Base-by-base conservation (phyloP, 2,888 invertebrate genomes). In the Parapristionchus giblindavisi region DNA sequence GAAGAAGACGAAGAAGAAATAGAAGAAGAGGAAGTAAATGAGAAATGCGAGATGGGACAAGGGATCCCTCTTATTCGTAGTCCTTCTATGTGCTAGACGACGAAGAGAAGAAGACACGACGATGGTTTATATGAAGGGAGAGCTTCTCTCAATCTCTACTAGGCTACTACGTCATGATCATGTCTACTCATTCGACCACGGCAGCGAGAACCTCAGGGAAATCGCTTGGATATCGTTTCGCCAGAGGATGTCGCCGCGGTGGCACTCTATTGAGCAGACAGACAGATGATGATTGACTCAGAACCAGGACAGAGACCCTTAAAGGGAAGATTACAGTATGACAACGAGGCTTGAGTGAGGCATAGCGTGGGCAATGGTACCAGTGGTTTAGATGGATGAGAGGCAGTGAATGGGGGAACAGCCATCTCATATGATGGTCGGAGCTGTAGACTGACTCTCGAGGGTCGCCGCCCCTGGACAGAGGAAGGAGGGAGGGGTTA, bases 191-290 rank as follows among this genome's bases (percentile, higher is more conserved):
- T 21, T 66, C 51, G 54, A n/a, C 70, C 70, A 70, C 70, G 70
- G 70, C 70, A 70, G 70, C 70, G 70, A 70, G 70, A 70, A 70
- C 70, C 70, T 70, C 70, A 70, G 70, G 70, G 70, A 70, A 70
- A 70, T 70, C 70, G 32, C n/a, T 32, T 17, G 40, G 34, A 40
- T 32, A 11, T 36, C 27, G 54, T 70, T 70, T 70, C 70, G n/a
- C 70, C 70, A 38, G 38, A 54, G 70, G 70, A 70, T 70, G 70
- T 70, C 70, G 70, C 70, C 70, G 70, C 40, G 27, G 70, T 70
- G 70, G 70, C 24, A 36, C n/a, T 27, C 32, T 48, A 66, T n/a
- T 66, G 66, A 29, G 65, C 27, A 43, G n/a, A 14, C 14, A 8
- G 56, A n/a, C 8, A 54, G 56, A 14, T 24, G 63, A 34, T 32